phyloP scores from a whole-genome alignment of 2,888 invertebrate genomes.

The Eubasilissa splendida region DNA sequence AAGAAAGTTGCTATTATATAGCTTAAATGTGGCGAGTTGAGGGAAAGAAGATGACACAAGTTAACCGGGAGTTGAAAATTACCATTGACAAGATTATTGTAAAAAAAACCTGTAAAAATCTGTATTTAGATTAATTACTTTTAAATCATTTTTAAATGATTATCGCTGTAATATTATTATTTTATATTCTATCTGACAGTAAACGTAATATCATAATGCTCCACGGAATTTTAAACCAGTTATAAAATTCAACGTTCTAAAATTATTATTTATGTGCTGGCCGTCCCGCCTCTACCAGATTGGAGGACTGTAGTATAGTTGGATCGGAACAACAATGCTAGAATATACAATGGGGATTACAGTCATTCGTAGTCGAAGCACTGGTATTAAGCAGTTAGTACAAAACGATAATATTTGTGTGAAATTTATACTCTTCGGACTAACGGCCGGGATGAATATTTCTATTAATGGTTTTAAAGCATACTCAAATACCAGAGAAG shows the following conservation, averaged over 20 bases:
- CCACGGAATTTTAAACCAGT: neutral
- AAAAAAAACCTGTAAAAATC: no score
- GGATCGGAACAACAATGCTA: neutral
- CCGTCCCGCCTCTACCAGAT: neutral
- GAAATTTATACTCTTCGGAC: slow-evolving; percentile 6
- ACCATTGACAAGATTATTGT: no score
- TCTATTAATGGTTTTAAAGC: neutral
- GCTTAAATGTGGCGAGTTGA: no score
- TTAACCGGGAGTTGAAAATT: no score
- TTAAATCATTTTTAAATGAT: no score
- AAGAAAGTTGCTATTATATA: no score
- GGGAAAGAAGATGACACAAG: no score
- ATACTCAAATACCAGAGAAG: no score
- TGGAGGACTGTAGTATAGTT: neutral
- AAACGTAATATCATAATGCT: neutral
- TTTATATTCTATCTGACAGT: no score
- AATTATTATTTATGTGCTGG: neutral
- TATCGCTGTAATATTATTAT: no score
- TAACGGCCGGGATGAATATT: slow-evolving; percentile 6
- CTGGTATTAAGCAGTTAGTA: slow-evolving; percentile 12
- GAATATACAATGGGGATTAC: slow-evolving; percentile 16
- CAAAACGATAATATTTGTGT: neutral
- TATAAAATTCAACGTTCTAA: neutral
- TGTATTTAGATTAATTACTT: no score
- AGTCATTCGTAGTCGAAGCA: neutral